phyloP scores from a whole-genome alignment of 2,113 vertebrate genomes.

The Galeopterus variegatus region DNA sequence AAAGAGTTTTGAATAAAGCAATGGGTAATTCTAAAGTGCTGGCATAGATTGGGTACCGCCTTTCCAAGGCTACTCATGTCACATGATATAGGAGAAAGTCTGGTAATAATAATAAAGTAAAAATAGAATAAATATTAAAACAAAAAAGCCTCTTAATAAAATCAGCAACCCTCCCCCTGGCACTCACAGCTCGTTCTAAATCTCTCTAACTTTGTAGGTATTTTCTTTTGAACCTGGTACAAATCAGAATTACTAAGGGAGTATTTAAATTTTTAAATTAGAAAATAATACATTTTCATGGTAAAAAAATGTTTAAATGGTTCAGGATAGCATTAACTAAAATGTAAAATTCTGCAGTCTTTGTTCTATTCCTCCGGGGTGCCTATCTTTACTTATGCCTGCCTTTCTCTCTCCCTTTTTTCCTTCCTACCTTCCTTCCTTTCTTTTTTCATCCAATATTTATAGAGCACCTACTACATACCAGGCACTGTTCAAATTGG shows the following conservation, averaged over 20 bases:
- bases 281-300: not conserved
- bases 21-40: not conserved
- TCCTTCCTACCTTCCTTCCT: rapidly evolving
- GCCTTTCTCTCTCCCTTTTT: not conserved
- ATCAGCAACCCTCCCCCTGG: not conserved
- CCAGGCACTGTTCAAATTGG: not conserved
- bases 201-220: not conserved
- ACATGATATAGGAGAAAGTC: not conserved
- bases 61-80: not conserved
- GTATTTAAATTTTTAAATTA: not conserved
- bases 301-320: not conserved
- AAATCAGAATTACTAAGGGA: not conserved
- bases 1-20: not conserved
- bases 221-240: not conserved
- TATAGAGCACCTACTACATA: not conserved
- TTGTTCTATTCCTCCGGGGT: not conserved
- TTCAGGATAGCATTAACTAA: not conserved
- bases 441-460: not conserved
- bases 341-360: not conserved
- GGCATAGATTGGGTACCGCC: not conserved
- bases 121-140: not conserved
- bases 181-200: not conserved
- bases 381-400: not conserved
- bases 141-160: not conserved
- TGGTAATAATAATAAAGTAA: not conserved